Percentiles rank a stretch among this genome's conserved stretches.
phyloP scores from a whole-genome alignment of 2,797 vertebrate genomes.

The Pyrocephalus nanus region DNA sequence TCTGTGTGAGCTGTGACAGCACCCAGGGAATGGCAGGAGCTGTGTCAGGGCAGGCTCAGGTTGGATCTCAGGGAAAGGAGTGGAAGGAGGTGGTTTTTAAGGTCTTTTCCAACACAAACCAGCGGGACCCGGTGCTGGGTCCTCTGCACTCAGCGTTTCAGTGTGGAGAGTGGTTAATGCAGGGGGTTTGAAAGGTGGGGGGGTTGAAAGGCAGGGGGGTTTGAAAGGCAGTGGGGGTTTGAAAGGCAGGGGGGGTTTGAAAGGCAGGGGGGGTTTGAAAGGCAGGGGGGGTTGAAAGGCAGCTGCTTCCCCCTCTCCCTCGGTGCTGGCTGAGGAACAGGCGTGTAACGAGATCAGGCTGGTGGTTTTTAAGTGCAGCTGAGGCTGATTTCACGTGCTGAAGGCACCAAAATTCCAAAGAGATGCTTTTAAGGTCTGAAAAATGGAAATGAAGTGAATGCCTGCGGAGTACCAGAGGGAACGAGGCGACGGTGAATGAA shows the following conservation, averaged over 20 bases:
- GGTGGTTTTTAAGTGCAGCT: not conserved
- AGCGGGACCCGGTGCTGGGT: not conserved
- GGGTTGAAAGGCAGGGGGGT: too few relatives aligned
- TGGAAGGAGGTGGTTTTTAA: not conserved
- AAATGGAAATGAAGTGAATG: not conserved
- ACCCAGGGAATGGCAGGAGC: not conserved
- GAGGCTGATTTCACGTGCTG: conserved; percentile 8
- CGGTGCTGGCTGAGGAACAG: not conserved
- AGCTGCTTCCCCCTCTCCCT: not conserved
- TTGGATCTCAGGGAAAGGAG: not conserved
- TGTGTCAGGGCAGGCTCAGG: not conserved
- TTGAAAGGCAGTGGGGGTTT: too few relatives aligned
- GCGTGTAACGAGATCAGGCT: not conserved
- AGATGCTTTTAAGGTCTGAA: conserved; percentile 33
- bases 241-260: too few relatives aligned
- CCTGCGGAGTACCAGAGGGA: not conserved
- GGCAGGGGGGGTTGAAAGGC: not conserved
- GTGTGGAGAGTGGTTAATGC: not conserved
- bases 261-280: not conserved
- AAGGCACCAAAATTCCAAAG: conserved; percentile 23
- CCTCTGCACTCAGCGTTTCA: not conserved
- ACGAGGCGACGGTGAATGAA: not conserved
- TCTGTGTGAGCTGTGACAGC: not conserved
- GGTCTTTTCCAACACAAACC: not conserved
- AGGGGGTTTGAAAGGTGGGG: not conserved